These are phyloP conservation scores for Propithecus perrieri DNA, from an alignment of 2,797 vertebrate species.

Conservation along the genomic window DNA sequence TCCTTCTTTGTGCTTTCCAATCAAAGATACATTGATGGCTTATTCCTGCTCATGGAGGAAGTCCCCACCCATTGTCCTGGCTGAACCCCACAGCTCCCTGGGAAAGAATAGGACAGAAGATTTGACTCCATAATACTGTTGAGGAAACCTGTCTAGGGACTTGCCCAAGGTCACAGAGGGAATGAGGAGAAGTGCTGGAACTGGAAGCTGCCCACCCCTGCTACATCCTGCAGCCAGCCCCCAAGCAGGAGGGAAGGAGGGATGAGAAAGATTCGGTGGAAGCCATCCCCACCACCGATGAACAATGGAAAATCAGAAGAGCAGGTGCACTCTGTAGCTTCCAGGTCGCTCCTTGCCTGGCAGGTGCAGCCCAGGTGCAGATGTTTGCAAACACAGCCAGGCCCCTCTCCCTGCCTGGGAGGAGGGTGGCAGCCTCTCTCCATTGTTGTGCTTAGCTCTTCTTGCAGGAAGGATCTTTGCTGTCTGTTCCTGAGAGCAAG, in stretches of 20 bases:
- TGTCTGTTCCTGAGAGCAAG: constrained; percentile 80
- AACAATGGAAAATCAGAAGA: constrained; percentile 35
- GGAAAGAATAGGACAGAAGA: not conserved
- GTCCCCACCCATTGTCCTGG: not conserved
- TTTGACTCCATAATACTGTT: not conserved
- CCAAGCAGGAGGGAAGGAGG: not conserved
- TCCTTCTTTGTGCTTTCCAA: not conserved
- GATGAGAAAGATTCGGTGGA: not conserved
- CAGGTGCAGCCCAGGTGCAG: constrained; percentile 75
- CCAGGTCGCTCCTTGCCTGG: constrained; percentile 55
- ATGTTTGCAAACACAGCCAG: constrained; percentile 66
- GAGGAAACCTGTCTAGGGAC: not conserved
- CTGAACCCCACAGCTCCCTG: not conserved
- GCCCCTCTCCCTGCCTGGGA: not conserved
- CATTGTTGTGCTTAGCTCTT: constrained; percentile 67
- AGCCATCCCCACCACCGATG: not conserved
- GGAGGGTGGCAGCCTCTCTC: constrained; percentile 31
- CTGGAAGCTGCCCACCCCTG: not conserved
- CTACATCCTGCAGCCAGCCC: not conserved
- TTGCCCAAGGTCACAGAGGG: not conserved
- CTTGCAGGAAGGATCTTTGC: constrained; percentile 64
- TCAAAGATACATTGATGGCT: not conserved
- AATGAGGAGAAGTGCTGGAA: not conserved
- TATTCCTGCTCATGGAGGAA: not conserved
- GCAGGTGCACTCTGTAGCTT: constrained; percentile 43